phyloP scores from a whole-genome alignment of 2,113 vertebrate species.

The Siniperca knerii region DNA sequence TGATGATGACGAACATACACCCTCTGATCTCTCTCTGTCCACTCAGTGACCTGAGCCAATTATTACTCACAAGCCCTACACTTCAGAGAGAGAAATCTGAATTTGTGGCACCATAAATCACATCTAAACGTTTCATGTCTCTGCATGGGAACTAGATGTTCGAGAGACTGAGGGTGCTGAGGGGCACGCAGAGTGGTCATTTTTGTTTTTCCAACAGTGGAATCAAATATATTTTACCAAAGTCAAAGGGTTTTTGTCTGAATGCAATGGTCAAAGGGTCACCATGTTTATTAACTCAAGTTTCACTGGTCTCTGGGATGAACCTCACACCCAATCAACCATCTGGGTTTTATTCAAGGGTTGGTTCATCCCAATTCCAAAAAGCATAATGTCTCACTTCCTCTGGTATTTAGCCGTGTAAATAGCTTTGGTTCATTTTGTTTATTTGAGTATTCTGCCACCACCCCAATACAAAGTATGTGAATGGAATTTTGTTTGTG shows the following conservation, averaged over 20 bases:
- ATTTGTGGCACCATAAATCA: conserved; percentile 62
- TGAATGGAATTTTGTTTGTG: not conserved
- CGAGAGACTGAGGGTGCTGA: conserved; percentile 1
- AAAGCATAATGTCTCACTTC: not conserved
- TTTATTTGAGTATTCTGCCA: not conserved
- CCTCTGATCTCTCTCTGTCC: conserved; percentile 49
- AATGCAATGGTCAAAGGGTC: not conserved
- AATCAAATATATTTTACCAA: conserved; percentile 3
- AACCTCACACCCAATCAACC: not conserved
- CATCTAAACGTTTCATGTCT: conserved; percentile 12
- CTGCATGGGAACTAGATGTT: conserved; percentile 48
- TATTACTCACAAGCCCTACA: conserved; percentile 42
- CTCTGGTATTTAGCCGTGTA: not conserved
- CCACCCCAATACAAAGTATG: not conserved
- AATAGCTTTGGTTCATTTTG: not conserved
- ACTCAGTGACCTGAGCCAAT: conserved; percentile 27
- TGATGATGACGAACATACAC: conserved; percentile 34
- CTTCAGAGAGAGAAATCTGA: conserved; percentile 61
- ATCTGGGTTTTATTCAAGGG: not conserved
- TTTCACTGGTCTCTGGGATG: not conserved
- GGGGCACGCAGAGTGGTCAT: conserved; percentile 6
- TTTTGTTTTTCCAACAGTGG: conserved; percentile 13
- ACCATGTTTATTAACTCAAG: not conserved
- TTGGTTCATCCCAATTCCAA: not conserved
- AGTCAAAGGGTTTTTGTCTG: not conserved